Evolutionary conservation across 2,888 invertebrate genomes (phyloP), one percentile per base, ranked within the genome.

Genomic region (Epinotia demarniana): DNA sequence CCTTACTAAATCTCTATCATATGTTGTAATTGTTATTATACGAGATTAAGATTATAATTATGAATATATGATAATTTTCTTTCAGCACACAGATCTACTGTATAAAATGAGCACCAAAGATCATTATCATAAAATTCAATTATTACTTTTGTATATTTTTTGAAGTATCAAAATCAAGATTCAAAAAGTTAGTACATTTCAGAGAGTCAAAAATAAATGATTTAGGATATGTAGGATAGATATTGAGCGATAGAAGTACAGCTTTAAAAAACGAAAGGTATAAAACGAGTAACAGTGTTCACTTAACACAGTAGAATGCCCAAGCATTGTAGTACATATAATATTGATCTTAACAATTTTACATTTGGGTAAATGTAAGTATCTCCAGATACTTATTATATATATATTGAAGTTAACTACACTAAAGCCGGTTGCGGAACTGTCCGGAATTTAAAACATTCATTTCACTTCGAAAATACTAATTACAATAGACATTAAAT

Each of bases 81-180:
- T 78, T 78, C 73, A 82, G 82, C 79, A 84, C 85, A 86, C 84
- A 81, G 73, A 67, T 75, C 79, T 87, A 89, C 88, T 89, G 89
- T 86, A 89, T 82, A 84, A 87, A 90, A 88, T 85, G 89, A 90
- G 84, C 89, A 89, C 89, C 86, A 82, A 83, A 81, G 77, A 81
- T 81, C 75, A 67, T 75, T 75, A 75, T 57, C 71, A 62, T 71
- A 75, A 60, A 72, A 75, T 75, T 57, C 71, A 75, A 75, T 62
- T 57, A 53, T 16, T 19, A 18, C 12, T 53, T 23, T 67, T 75
- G 75, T 75, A 75, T 72, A 33, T 57, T 68, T 69, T 75, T 69
- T 61, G 73, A 75, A 75, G 75, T 75, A 75, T 75, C 63, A 76
- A 75, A 75, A 72, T 77, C 75, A 77, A 68, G 73, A 63, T 69